These are phyloP conservation scores for Ginglymostoma cirratum DNA, from an alignment of 2,113 vertebrate species.

Conservation along the genomic window DNA sequence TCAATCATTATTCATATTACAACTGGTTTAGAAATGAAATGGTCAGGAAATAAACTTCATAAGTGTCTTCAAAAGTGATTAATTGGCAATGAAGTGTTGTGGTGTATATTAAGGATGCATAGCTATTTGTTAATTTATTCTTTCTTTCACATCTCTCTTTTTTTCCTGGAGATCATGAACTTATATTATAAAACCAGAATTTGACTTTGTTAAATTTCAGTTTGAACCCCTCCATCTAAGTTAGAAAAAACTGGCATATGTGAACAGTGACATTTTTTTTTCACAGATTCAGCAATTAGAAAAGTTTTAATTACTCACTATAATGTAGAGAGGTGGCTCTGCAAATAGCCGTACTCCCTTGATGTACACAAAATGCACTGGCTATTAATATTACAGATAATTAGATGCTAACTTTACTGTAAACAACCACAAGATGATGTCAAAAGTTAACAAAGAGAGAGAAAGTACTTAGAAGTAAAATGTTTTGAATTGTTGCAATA, in stretches of 20 bases:
- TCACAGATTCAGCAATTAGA: neutral
- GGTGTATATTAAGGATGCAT: neutral
- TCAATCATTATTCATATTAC: neutral
- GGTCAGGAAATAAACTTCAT: neutral
- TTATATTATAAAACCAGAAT: neutral
- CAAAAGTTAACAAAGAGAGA: neutral
- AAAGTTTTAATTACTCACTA: neutral
- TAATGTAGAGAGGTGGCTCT: neutral
- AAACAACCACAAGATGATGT: neutral
- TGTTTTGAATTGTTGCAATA: neutral
- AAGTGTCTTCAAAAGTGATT: neutral
- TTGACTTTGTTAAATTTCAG: neutral
- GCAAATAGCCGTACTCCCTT: neutral
- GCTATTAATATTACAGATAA: neutral
- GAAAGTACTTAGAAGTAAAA: neutral
- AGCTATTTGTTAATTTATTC: neutral
- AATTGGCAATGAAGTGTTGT: neutral
- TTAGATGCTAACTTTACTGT: neutral
- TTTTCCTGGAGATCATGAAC: neutral
- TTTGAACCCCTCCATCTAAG: neutral
- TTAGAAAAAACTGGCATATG: neutral
- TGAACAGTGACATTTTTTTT: neutral
- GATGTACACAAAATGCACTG: neutral
- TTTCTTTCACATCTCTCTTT: neutral
- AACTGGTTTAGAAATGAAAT: neutral